A percentile compares a stretch with the other conserved stretches of the same genome.
These are phyloP conservation scores for Lycaena phlaeas DNA, from an alignment of 2,888 invertebrate species.

Conservation along the genomic window DNA sequence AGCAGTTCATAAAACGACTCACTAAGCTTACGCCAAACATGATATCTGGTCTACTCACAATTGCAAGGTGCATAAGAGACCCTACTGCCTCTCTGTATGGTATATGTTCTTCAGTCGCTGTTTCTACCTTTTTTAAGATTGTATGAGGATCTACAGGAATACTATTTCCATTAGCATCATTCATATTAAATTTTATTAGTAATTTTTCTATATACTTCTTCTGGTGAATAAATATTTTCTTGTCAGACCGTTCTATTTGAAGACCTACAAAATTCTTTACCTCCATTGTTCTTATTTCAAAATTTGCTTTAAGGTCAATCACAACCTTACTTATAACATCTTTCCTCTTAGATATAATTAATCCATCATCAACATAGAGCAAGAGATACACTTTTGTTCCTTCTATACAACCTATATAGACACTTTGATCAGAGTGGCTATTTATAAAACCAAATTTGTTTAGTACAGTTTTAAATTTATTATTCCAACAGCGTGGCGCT, in stretches of 20 bases:
- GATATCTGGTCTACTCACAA: not conserved
- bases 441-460: constrained; percentile 11
- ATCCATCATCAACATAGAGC: constrained; percentile 13
- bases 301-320: not conserved
- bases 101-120: constrained; percentile 8
- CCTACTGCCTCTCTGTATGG: constrained; percentile 19
- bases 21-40: not conserved
- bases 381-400: constrained; percentile 4
- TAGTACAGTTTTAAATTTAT: constrained; percentile 2
- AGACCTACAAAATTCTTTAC: constrained; percentile 14
- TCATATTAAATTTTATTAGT: constrained; percentile 1
- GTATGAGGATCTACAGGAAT: not conserved
- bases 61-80: constrained; percentile 14
- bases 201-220: constrained; percentile 8
- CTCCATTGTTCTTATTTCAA: no score
- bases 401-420: constrained; percentile 9
- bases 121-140: not conserved
- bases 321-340: not conserved
- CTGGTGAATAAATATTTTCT: constrained; percentile 14
- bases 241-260: constrained; percentile 9
- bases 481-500: no score
- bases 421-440: constrained; percentile 11
- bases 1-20: not conserved
- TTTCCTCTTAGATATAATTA: constrained; percentile 5
- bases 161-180: not conserved